Percentiles rank a stretch among this genome's conserved stretches.
Evolutionary conservation across 1,140 invertebrate species (phyloP).

Genomic region (Penaeus vannamei): DNA sequence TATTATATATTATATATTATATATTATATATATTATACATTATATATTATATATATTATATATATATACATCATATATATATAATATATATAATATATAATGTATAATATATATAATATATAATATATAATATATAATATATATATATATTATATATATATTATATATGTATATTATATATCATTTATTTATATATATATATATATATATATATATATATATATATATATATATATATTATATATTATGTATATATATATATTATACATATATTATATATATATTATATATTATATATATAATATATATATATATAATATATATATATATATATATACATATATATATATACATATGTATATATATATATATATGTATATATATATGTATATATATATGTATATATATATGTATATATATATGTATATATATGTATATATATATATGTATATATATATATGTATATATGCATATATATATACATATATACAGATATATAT

Average conservation of each 20-base stretch:
- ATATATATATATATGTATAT: slow-evolving; percentile 16
- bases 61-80: too few relatives aligned
- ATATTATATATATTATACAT: too few relatives aligned
- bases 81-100: too few relatives aligned
- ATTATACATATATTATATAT: slow-evolving; percentile 25
- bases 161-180: too few relatives aligned
- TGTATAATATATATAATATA: too few relatives aligned
- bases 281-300: slow-evolving; percentile 21
- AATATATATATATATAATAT: slow-evolving; percentile 29
- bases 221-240: slow-evolving; percentile 30
- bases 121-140: too few relatives aligned
- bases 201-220: slow-evolving; percentile 33
- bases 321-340: slow-evolving; percentile 7
- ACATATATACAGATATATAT: not conserved
- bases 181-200: not conserved
- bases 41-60: too few relatives aligned
- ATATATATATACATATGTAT: slow-evolving; percentile 9
- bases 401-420: not conserved
- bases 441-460: not conserved
- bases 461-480: not conserved
- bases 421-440: not conserved
- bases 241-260: slow-evolving; percentile 17
- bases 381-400: not conserved
- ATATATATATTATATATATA: too few relatives aligned
- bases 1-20: too few relatives aligned